These are phyloP conservation scores for Cairina moschata DNA, from an alignment of 2,113 vertebrate species.

Conservation along the genomic window DNA sequence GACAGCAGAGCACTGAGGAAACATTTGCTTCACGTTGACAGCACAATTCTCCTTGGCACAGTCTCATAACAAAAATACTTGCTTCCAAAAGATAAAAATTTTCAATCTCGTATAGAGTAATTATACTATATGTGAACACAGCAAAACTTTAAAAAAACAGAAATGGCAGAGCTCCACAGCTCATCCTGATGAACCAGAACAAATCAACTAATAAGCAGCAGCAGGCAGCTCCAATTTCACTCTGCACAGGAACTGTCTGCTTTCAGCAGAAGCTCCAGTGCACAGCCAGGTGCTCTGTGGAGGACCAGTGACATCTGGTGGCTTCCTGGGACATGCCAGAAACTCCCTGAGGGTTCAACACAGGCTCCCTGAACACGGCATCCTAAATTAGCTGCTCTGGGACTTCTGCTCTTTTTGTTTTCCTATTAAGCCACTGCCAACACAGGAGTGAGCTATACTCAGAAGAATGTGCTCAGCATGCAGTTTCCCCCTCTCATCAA, in stretches of 20 bases:
- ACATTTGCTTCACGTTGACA: not conserved
- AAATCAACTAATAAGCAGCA: not conserved
- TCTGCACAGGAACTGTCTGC: not conserved
- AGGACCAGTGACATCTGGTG: conserved; percentile 49
- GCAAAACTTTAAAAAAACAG: not conserved
- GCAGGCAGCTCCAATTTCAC: not conserved
- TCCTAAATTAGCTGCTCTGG: not conserved
- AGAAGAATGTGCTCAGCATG: not conserved
- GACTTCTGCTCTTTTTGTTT: not conserved
- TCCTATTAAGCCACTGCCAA: not conserved
- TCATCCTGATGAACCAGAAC: rapidly evolving
- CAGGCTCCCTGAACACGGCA: not conserved
- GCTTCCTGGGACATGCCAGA: not conserved
- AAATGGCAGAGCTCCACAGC: not conserved
- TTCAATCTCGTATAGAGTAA: not conserved
- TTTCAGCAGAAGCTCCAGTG: not conserved
- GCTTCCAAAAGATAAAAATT: not conserved
- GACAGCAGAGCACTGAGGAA: not conserved
- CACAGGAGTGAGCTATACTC: not conserved
- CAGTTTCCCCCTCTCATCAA: not conserved
- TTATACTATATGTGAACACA: rapidly evolving
- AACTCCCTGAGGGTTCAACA: not conserved
- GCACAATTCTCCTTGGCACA: not conserved
- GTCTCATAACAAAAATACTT: not conserved
- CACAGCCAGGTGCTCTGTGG: not conserved